Conservation (phyloP, 2,888 invertebrate genomes). For the Aleiodes leptofemur region DNA sequence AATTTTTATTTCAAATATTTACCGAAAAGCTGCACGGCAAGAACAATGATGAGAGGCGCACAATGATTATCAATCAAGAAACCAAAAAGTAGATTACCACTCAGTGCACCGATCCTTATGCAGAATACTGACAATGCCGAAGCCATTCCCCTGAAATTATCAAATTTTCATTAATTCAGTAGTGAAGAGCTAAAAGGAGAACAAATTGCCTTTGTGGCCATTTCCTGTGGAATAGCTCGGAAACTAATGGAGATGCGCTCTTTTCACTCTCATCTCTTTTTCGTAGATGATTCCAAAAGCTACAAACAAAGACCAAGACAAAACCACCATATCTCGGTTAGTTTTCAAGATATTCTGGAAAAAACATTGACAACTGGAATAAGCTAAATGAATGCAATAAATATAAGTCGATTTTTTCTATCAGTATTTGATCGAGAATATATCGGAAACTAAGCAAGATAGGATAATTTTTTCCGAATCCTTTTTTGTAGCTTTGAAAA, state of each 20-base stretch:
- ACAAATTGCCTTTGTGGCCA: background rate
- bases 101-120: slow-evolving; percentile 84
- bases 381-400: background rate
- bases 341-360: too few species aligned
- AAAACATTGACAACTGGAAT: background rate
- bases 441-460: too few species aligned
- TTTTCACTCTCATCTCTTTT: background rate
- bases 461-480: too few species aligned
- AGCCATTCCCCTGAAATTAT: slow-evolving; percentile 82
- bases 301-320: too few species aligned
- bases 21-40: slow-evolving; percentile 84
- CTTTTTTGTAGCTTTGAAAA: too few species aligned
- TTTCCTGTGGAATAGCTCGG: too few species aligned
- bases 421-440: too few species aligned
- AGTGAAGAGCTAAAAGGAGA: too few species aligned
- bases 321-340: too few species aligned
- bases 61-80: slow-evolving; percentile 86
- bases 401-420: too few species aligned
- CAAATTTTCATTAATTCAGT: background rate
- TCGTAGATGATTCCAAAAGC: too few species aligned
- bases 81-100: slow-evolving; percentile 85
- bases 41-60: slow-evolving; percentile 76
- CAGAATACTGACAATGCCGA: slow-evolving; percentile 85
- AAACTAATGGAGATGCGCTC: background rate
- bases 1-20: slow-evolving; percentile 70